Base-by-base conservation (phyloP, 2,113 vertebrate genomes). In the Lagopus muta region DNA sequence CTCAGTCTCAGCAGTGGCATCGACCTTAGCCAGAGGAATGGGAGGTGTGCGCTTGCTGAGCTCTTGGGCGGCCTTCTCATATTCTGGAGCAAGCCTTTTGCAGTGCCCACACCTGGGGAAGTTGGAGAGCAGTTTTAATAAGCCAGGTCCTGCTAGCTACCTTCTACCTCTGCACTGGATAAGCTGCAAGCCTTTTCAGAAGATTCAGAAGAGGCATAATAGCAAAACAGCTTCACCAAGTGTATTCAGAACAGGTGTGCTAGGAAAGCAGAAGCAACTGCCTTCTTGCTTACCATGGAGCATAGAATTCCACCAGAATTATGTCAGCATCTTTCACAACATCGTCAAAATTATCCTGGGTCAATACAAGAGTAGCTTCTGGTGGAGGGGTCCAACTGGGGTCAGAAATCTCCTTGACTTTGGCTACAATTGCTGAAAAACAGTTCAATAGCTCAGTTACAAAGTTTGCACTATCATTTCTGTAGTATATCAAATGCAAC, bases 281-380 rank as follows among this genome's bases (percentile, higher is more conserved):
- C 8, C 27, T 60, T 75, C 43, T n/a, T 48, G 67, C 98, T 97
- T 97, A 99, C 99, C 99, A 99, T 2, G 99, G 99, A 65, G 99
- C 99, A n/a, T 99, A 99, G 88, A 99, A 99, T 97, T 99, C 99
- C 94, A 99, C 99, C 86, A 99, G 97, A 91, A 99, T 99, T 92
- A 99, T 99, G 91, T 99, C 99, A 19, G 99, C 99, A 3, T 97
- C 93, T 32, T 98, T 98, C 48, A 99, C 99, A 0, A 98, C 97
- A 1, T 98, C 97, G 0, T 99, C 99, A 89, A 99, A 99, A 95
- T 99, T 99, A 69, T 99, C 98, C 58, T 98, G 98, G 13, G 98
- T 99, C 91, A 99, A 96, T n/a, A 99, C 98, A 42, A 99, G 95
- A 0, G 99, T 99, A n/a, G 97, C 98, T 95, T 99, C 99, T 0